Percentiles rank a stretch among this genome's conserved stretches.
These are phyloP conservation scores for Trypoxylon attenuatum DNA, from an alignment of 2,888 invertebrate genomes.

Conservation along the genomic window DNA sequence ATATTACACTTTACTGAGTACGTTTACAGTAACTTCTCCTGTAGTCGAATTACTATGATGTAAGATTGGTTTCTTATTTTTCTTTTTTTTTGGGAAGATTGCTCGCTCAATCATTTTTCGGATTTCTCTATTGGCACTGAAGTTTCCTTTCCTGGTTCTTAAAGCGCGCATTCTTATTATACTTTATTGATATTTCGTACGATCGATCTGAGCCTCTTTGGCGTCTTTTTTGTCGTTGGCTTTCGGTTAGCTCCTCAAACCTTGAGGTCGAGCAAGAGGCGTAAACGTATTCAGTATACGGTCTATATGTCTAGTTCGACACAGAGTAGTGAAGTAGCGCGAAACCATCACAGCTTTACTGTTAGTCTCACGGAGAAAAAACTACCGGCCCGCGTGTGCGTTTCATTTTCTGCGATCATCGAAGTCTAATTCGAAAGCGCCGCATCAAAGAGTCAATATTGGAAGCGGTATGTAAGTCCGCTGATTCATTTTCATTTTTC, in stretches of 20 bases:
- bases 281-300: constrained; percentile 72
- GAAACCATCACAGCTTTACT: constrained; percentile 55
- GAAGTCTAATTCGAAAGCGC: too few relatives aligned
- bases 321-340: constrained; percentile 59
- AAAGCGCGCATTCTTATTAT: too few relatives aligned
- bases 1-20: constrained; percentile 62
- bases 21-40: constrained; percentile 58
- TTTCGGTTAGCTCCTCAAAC: too few relatives aligned
- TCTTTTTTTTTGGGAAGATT: constrained; percentile 14
- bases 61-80: constrained; percentile 14
- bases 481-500: background rate
- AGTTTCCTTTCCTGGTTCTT: constrained; percentile 6
- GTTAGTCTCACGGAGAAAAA: constrained; percentile 17
- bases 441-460: background rate
- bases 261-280: constrained; percentile 32
- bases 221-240: too few relatives aligned
- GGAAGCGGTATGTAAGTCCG: background rate
- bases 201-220: too few relatives aligned
- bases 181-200: too few relatives aligned
- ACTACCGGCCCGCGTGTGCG: constrained; percentile 12
- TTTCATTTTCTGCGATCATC: background rate
- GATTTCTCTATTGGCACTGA: constrained; percentile 36
- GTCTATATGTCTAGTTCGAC: constrained; percentile 67
- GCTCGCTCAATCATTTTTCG: constrained; percentile 36
- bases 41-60: constrained; percentile 4